Evolutionary conservation across 2,113 vertebrate species (phyloP), one percentile per base, ranked within the genome.

Genomic region (Turdus rufiventris): DNA sequence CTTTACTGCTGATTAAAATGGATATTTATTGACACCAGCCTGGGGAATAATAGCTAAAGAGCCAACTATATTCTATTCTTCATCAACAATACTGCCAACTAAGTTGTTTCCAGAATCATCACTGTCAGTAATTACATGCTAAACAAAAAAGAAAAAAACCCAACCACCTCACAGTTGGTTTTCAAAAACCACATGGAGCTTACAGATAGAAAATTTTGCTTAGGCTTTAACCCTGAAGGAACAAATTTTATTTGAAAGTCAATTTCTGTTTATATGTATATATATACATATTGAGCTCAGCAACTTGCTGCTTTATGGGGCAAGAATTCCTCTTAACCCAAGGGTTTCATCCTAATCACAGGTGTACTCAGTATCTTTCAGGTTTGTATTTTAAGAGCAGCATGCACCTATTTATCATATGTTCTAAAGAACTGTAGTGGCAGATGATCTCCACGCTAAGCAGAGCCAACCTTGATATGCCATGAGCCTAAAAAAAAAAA

Each of bases 11-110:
- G 92, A 96, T 96, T 96, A 92, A 94, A 97, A 95, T 82, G 93
- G 82, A 23, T 95, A 96, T 96, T 97, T 97, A 97, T 96, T 92
- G 94, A 96, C 94, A 95, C 85, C 84, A 96, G 94, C 54, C 91
- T 76, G 81, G 72, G 87, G 86, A 95, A 91, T 96, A 96, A 96
- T 67, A 97, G 94, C 78, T 85, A 61, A 92, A 95, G 90, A 95
- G 90, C 84, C 94, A 96, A 91, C 85, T 75, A 94, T 95, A 93
- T 93, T 96, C 92, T 89, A 47, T 86, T 88, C 89, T 96, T 96
- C 92, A 95, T 78, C 94, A 96, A 94, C 87, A 96, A 95, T 92
- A 96, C 50, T 93, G 96, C 94, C 90, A 97, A 89, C 94, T 95
- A 95, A 96, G 89, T 94, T 94, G 87, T 88, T 97, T 97, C 95